Evolutionary conservation across 2,888 invertebrate genomes (phyloP).

Genomic region (Trachelus tabidus): DNA sequence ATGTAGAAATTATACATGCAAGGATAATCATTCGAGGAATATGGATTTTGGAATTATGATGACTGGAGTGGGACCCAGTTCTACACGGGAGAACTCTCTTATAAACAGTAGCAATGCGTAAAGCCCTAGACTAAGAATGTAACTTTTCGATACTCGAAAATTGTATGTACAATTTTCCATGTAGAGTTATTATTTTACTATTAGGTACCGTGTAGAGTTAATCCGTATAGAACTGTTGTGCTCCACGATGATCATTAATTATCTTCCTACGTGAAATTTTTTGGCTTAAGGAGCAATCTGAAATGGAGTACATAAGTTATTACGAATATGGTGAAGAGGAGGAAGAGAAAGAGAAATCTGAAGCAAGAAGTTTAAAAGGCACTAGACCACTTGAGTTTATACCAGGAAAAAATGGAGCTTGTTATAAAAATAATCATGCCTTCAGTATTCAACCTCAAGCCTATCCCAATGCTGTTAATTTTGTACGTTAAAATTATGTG

Average conservation of each 20-base stretch:
- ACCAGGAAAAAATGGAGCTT: slow-evolving; percentile 76
- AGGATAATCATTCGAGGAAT: not conserved
- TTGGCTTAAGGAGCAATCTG: not conserved
- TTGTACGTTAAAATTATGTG: slow-evolving; percentile 66
- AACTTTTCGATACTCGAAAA: too few species aligned
- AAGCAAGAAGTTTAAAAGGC: not conserved
- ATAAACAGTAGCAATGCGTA: too few species aligned
- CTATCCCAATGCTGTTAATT: slow-evolving; percentile 89
- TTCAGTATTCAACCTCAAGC: slow-evolving; percentile 92
- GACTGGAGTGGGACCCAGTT: not conserved
- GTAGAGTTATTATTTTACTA: too few species aligned
- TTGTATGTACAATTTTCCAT: too few species aligned
- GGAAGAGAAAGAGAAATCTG: not conserved
- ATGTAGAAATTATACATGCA: not conserved
- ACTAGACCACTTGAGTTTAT: slow-evolving; percentile 50
- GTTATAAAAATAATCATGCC: slow-evolving; percentile 80
- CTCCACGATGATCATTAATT: not conserved
- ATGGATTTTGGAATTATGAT: not conserved
- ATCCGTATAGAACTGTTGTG: too few species aligned
- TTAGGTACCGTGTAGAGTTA: too few species aligned
- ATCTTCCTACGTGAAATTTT: not conserved
- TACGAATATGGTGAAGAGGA: slow-evolving; percentile 11
- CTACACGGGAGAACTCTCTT: too few species aligned
- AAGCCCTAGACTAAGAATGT: too few species aligned
- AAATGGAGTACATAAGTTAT: slow-evolving; percentile 1